Evolutionary conservation across 2,113 vertebrate species (phyloP), one percentile per base, ranked within the genome.

Genomic region (Clarias macrocephalus): DNA sequence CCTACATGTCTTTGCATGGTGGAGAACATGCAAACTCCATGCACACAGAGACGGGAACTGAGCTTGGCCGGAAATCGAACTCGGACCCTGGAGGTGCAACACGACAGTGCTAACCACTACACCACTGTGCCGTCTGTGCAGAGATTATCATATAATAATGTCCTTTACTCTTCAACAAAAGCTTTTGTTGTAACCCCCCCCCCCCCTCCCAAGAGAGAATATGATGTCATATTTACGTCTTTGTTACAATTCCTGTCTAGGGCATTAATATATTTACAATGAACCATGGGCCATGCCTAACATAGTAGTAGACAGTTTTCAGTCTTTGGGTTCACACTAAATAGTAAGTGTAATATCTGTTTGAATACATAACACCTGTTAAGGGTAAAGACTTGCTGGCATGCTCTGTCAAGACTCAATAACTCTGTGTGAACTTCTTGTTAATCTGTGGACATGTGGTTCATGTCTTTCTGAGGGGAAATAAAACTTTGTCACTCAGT

Each of bases 321-420:
- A 86, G 79, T 80, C 81, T 52, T 33, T 70, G 59, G 60, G 66
- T 60, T 85, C 89, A 86, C 84, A 82, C 75, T 88, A 57, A 75
- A 93, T 83, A 94, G 87, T 92, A 85, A 60, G 86, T 54, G 91
- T 75, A 73, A 75, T 59, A 73, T 37, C 62, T 79, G 91, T 90
- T 89, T 89, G 77, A 90, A 90, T 92, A 91, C 70, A 66, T 88
- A 90, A 87, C 92, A 94, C 92, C 91, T 93, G 92, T 85, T 92
- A 82, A 48, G 70, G 82, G 83, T 80, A 93, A 92, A 91, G 89
- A 91, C 92, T 91, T 87, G 59, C 88, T 92, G 93, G 91, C 92
- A 92, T 91, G 54, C 83, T 60, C 91, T 94, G 94, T 95, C 94
- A 94, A 93, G 94, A 92, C 86, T 86, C 85, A 90, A 91, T 92